Evolutionary conservation across 2,888 invertebrate species (phyloP), one percentile per base, ranked within the genome.

Genomic region (Lysandra bellargus): DNA sequence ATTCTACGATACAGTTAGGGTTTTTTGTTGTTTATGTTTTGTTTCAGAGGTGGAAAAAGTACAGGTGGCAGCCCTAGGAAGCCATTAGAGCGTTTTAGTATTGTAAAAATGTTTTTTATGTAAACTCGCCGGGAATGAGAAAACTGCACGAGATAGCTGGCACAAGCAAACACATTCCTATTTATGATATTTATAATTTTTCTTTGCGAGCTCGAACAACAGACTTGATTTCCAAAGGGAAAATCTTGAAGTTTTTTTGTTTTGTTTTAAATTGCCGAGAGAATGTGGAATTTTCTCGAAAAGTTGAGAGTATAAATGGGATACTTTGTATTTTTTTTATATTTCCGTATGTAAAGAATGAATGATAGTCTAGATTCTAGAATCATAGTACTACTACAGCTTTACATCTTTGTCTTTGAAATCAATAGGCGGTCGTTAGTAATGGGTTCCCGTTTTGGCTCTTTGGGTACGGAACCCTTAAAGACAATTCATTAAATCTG

Each of bases 71-170:
- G 9, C 75, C 75, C 75, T 75, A 53, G 30, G 49, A 75, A 30
- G 23, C 49, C 75, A 49, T 75, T 75, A 75, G 75, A 44, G 75
- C 49, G 75, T 49, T 74, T 74, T 75, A 75, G 30, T 49, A 75
- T 49, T 75, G 49, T 49, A 49, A 75, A 74, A 75, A 75, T 44
- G 49, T 74, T 74, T 74, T n/a, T 9, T 44, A 44, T 44, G 23
- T 49, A 75, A 75, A 75, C 75, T 75, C 49, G 33, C 37, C 37
- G 69, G 64, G 14, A 37, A 69, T 69, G 69, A 69, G 12, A 69
- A 69, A 37, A 14, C 69, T 69, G 69, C 17, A 17, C 33, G 12
- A 33, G 69, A 69, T 69, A 37, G 69, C 69, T 69, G 33, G 69
- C 37, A 64, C 5, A 33, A 69, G 69, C 69, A 12, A 69, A 69